Percentiles rank a stretch among this genome's conserved stretches.
These are phyloP conservation scores for Polietes domitor DNA, from an alignment of 2,888 invertebrate species.

Conservation along the genomic window DNA sequence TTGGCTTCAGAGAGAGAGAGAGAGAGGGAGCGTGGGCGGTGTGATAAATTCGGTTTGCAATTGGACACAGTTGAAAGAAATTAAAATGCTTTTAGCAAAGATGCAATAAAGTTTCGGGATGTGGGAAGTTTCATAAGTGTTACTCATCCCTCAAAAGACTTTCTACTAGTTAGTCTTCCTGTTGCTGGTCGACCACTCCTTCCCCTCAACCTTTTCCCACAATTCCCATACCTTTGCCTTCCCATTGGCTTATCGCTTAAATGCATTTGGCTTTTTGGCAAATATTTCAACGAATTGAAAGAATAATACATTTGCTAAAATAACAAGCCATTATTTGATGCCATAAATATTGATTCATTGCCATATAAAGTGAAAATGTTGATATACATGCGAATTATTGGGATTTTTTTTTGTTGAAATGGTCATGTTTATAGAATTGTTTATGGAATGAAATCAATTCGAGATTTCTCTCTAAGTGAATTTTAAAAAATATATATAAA, in stretches of 20 bases:
- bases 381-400: neutral
- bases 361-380: slow-evolving; percentile 11
- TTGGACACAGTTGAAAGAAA: neutral
- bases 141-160: neutral
- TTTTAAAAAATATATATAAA: no score
- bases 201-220: neutral
- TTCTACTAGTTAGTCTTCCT: neutral
- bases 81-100: neutral
- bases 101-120: neutral
- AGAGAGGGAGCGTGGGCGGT: neutral
- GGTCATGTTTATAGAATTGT: neutral
- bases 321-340: neutral
- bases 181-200: neutral
- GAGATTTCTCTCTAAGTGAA: no score
- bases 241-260: neutral
- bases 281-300: neutral
- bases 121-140: neutral
- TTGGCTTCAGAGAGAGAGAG: no score
- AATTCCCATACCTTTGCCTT: no score
- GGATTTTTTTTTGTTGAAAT: neutral
- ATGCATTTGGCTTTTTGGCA: slow-evolving; percentile 3
- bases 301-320: slow-evolving; percentile 19
- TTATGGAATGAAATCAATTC: neutral
- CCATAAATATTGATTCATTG: slow-evolving; percentile 10
- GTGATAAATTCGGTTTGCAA: neutral